Base-by-base conservation (phyloP, 2,113 vertebrate genomes). In the Haemorhous mexicanus region DNA sequence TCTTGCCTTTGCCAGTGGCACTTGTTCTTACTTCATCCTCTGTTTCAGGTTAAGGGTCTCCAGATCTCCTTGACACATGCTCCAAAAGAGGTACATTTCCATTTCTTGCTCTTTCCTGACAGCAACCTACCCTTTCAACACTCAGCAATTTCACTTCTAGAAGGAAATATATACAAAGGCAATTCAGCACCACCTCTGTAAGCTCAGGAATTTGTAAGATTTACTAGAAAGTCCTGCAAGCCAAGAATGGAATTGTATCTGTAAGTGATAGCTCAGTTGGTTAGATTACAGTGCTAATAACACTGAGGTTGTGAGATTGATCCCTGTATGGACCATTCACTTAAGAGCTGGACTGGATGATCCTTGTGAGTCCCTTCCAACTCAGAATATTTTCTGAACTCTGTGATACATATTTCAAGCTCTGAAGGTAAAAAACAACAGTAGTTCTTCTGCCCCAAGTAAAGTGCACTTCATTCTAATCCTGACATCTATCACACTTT, bases 31-130 rank as follows among this genome's bases (percentile, higher is more conserved):
- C 28, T 75, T 83, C 59, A 87, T 82, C 28, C 84, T 85, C 70
- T 80, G 13, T 76, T 90, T 91, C 74, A 96, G 83, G 62, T 70
- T 58, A 75, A 83, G 84, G 73, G 32, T 92, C 66, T 93, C 89
- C 18, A 66, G 69, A 90, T 92, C 64, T 94, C 63, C 74, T 89
- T 94, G 92, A 94, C 50, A 79, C 39, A 27, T 28, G 32, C 77
- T 79, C 80, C 83, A 27, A 30, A 91, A 95, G 69, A 87, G 50
- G 28, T 74, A 68, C 17, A 28, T 47, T 95, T 90, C 59, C 30
- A 82, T 84, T 95, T 93, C 73, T 87, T 90, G 32, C 59, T 93
- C 55, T 94, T 94, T 93, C 33, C 19, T 91, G 66, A 90, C 43
- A 87, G 55, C 43, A 94, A 27, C 32, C 24, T 43, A 76, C 49